These are phyloP conservation scores for Drosophila tropicalis DNA, from an alignment of 1,140 invertebrate genomes.

Conservation along the genomic window DNA sequence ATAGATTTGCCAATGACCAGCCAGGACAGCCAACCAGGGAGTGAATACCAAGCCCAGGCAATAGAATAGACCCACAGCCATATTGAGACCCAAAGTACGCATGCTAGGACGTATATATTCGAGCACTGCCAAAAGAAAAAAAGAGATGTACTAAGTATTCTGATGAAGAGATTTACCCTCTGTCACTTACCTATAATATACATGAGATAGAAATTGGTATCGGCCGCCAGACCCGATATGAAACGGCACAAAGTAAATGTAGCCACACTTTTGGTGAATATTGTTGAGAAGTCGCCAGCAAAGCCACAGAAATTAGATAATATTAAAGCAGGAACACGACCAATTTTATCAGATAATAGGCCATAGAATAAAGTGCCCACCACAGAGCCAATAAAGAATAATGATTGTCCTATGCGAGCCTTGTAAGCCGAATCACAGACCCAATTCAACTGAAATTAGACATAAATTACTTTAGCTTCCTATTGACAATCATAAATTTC, in stretches of 20 bases:
- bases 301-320: slow-evolving; percentile 85
- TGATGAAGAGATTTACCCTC: neutral
- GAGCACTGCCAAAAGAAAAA: slow-evolving; percentile 82
- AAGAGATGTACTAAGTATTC: neutral
- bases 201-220: slow-evolving; percentile 87
- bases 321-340: slow-evolving; percentile 85
- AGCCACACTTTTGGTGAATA: slow-evolving; percentile 84
- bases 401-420: slow-evolving; percentile 85
- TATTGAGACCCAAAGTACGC: slow-evolving; percentile 86
- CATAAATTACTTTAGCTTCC: neutral
- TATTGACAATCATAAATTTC: neutral
- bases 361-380: slow-evolving; percentile 86
- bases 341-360: slow-evolving; percentile 85
- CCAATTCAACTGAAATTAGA: slow-evolving; percentile 85
- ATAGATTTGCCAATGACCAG: slow-evolving; percentile 85
- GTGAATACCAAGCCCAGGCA: slow-evolving; percentile 85
- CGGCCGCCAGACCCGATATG: slow-evolving; percentile 86
- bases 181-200: slow-evolving; percentile 85
- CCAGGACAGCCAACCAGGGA: slow-evolving; percentile 85
- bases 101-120: slow-evolving; percentile 86
- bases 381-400: slow-evolving; percentile 86
- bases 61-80: slow-evolving; percentile 86
- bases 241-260: slow-evolving; percentile 85
- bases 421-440: slow-evolving; percentile 86
- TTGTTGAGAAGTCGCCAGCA: slow-evolving; percentile 85